Base-by-base conservation (phyloP, 2,113 vertebrate genomes). In the Aegithalos caudatus region DNA sequence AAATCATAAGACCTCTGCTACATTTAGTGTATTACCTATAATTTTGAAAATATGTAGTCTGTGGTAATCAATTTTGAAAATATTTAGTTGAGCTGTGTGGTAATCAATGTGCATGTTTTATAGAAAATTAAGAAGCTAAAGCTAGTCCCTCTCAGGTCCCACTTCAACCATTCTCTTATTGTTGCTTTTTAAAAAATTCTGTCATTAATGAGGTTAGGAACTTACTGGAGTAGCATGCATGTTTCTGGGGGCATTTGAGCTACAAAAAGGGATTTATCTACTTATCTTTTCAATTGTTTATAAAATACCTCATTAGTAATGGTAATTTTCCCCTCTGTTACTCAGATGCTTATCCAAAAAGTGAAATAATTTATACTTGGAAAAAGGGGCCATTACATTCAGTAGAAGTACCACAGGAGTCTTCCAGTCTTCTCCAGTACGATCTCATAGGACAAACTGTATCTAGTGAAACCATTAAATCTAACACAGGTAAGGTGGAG, bases 281-380 rank as follows among this genome's bases (percentile, higher is more conserved):
- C 11, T 89, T 72, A 40, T 65, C 81, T 94, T 76, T 91, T 81
- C 48, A 81, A 11, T 44, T 83, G 17, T 22, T 84, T 71, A 37
- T 47, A 65, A 80, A 81, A 66, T 38, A 77, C 0, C 0, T 60
- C 58, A 73, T 64, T 53, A 86, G 33, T 54, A 76, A 78, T 44
- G 18, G n/a, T n/a, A 29, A 6, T 90, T 87, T 91, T 42, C 12
- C 21, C 9, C 35, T 92, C 24, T 77, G 37, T 81, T 95, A 81
- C 66, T 92, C 97, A 99, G 99, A 99, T 98, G 99, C 99, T 79
- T 99, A 99, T 81, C 99, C 99, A 38, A 99, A 98, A 98, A 99
- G 98, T 83, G 99, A 99, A 98, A 98, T 99, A 96, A 99, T 99
- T 97, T 99, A 99, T 91, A 99, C 99, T 8, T 99, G 99, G 99